Evolutionary conservation across 2,888 invertebrate genomes (phyloP).

Genomic region (Diaprepes abbreviatus): DNA sequence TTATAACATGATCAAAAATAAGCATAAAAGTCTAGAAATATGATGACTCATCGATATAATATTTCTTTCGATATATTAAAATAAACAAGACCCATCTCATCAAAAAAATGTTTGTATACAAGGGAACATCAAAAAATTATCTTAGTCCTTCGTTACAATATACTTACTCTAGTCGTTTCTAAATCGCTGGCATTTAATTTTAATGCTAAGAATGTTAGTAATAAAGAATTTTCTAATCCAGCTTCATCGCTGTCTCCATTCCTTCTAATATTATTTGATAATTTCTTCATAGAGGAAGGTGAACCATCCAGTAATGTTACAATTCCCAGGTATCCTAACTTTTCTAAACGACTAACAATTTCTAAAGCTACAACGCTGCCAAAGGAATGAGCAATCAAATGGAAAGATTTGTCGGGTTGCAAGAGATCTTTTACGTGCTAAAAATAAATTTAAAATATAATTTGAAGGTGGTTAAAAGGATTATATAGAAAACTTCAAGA

Average conservation of each 20-base stretch:
- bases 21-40: too few relatives aligned
- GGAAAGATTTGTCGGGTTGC: conserved; percentile 70
- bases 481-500: too few relatives aligned
- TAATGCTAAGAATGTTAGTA: conserved; percentile 67
- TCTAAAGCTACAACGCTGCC: conserved; percentile 85
- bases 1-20: too few relatives aligned
- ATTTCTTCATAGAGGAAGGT: conserved; percentile 73
- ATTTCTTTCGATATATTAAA: too few relatives aligned
- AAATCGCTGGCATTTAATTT: background rate
- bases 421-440: conserved; percentile 19
- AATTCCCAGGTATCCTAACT: conserved; percentile 73
- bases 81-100: too few relatives aligned
- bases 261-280: conserved; percentile 65
- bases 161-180: conserved; percentile 21
- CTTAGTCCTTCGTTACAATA: too few relatives aligned
- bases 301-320: conserved; percentile 86
- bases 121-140: too few relatives aligned
- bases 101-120: too few relatives aligned
- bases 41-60: too few relatives aligned
- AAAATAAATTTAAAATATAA: too few relatives aligned
- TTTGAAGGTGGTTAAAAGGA: too few relatives aligned
- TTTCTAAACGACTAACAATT: conserved; percentile 80
- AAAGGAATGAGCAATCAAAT: conserved; percentile 90
- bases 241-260: conserved; percentile 57
- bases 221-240: conserved; percentile 68